Conservation (phyloP, 2,888 invertebrate genomes). For the Fragum whitleyi region DNA sequence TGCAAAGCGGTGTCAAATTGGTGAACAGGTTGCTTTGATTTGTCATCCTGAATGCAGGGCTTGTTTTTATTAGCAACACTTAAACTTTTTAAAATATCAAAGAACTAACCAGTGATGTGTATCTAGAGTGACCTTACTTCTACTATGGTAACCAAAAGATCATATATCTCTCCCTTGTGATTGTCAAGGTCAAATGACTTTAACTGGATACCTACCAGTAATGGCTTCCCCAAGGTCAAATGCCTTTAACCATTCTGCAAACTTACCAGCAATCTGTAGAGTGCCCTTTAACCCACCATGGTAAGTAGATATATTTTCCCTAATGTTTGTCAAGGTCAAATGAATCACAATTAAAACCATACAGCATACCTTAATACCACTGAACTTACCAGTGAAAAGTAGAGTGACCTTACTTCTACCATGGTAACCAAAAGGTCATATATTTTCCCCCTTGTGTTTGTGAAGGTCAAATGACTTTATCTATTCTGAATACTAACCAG, state of each 20-base stretch:
- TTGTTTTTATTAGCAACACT: too few relatives aligned
- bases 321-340: slow-evolving; percentile 86
- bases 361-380: too few relatives aligned
- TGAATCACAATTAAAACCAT: slow-evolving; percentile 88
- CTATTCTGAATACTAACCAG: too few relatives aligned
- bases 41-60: too few relatives aligned
- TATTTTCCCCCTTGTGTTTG: slow-evolving; percentile 87
- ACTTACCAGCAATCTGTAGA: slow-evolving; percentile 86
- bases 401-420: slow-evolving; percentile 88
- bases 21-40: too few relatives aligned
- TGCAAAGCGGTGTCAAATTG: too few relatives aligned
- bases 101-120: slow-evolving; percentile 90
- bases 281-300: slow-evolving; percentile 88
- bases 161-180: slow-evolving; percentile 87
- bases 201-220: slow-evolving; percentile 88
- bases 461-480: slow-evolving; percentile 87
- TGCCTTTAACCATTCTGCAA: too few relatives aligned
- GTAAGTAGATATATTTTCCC: slow-evolving; percentile 88
- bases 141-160: slow-evolving; percentile 88
- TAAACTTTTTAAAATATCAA: too few relatives aligned
- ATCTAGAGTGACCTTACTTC: slow-evolving; percentile 88
- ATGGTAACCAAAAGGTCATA: slow-evolving; percentile 88
- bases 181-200: slow-evolving; percentile 87
- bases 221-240: slow-evolving; percentile 87
- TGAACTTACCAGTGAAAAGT: slow-evolving; percentile 90